Evolutionary conservation across 2,113 vertebrate species (phyloP).

Genomic region (Serilophus lunatus): DNA sequence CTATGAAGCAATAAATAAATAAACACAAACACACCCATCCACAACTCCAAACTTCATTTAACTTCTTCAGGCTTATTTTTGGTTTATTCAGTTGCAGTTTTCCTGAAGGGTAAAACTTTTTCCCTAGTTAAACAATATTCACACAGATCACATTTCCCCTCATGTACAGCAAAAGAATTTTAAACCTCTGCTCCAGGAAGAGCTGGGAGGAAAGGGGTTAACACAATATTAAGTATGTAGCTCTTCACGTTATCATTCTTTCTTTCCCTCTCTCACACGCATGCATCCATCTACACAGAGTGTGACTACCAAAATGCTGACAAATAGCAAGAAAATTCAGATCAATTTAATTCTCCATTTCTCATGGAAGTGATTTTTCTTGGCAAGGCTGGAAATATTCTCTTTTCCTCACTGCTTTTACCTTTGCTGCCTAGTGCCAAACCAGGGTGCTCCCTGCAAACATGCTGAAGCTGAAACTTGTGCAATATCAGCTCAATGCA

Average conservation of each 20-base stretch:
- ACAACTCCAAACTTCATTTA: background rate
- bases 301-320: background rate
- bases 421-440: background rate
- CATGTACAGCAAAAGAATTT: background rate
- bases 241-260: background rate
- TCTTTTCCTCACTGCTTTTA: background rate
- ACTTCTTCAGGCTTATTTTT: background rate
- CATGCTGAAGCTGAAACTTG: background rate
- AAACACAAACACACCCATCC: no score
- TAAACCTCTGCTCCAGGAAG: background rate
- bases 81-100: background rate
- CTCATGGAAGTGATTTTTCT: background rate
- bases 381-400: background rate
- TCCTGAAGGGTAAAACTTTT: background rate
- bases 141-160: background rate
- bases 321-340: background rate
- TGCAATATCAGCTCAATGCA: background rate
- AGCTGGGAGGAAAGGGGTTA: background rate
- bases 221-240: background rate
- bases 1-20: background rate
- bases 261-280: background rate
- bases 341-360: slow-evolving; percentile 1
- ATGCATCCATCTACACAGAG: background rate
- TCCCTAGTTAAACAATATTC: background rate
- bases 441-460: background rate